phyloP scores from a whole-genome alignment of 2,797 vertebrate species.

The Myripristis jacobus region DNA sequence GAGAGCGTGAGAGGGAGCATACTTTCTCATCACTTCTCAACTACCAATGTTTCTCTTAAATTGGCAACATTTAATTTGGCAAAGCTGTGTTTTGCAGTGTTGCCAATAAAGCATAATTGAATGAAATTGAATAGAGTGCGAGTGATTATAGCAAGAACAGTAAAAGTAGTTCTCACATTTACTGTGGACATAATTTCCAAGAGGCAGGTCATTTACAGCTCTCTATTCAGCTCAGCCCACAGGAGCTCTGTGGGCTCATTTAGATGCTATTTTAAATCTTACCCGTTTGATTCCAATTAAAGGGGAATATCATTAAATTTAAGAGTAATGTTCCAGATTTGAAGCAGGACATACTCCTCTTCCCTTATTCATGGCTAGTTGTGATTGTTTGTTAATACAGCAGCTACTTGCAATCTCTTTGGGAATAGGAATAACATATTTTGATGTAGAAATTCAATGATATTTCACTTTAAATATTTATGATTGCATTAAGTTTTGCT shows the following conservation, averaged over 20 bases:
- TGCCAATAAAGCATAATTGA: slow-evolving; percentile 64
- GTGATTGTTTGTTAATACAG: slow-evolving; percentile 32
- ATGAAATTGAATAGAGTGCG: slow-evolving; percentile 56
- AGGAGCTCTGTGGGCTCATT: slow-evolving; percentile 52
- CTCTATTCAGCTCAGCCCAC: slow-evolving; percentile 41
- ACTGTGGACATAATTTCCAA: slow-evolving; percentile 65
- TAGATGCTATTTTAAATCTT: slow-evolving; percentile 50
- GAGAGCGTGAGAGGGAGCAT: neutral
- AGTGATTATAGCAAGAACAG: slow-evolving; percentile 61
- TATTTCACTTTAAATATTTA: slow-evolving; percentile 63
- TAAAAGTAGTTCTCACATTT: slow-evolving; percentile 70
- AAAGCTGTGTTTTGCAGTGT: slow-evolving; percentile 42
- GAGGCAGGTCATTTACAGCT: slow-evolving; percentile 69
- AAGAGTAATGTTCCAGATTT: slow-evolving; percentile 41
- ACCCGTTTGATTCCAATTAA: slow-evolving; percentile 65
- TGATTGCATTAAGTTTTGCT: slow-evolving; percentile 43
- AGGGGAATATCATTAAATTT: slow-evolving; percentile 51
- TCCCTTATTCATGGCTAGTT: slow-evolving; percentile 18
- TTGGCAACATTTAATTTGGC: slow-evolving; percentile 60
- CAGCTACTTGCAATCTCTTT: slow-evolving; percentile 15
- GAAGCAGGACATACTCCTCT: slow-evolving; percentile 33
- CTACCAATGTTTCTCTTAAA: slow-evolving; percentile 37
- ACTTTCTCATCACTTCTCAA: slow-evolving; percentile 21
- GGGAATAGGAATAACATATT: slow-evolving; percentile 17
- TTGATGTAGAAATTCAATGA: slow-evolving; percentile 42